Base-by-base conservation (phyloP, 1,140 invertebrate genomes). In the Orius laevigatus region DNA sequence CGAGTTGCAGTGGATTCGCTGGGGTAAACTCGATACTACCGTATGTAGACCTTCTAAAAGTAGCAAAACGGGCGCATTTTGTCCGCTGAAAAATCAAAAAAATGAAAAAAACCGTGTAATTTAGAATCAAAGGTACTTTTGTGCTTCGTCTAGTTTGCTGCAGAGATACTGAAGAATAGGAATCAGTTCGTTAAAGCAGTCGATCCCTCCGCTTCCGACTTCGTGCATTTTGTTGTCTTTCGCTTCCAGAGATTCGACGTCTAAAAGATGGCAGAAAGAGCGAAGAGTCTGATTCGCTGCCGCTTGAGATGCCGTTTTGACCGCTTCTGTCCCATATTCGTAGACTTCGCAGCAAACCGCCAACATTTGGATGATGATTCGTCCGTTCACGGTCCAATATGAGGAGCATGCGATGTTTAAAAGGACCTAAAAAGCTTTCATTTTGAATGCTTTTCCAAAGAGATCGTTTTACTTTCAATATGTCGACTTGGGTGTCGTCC, bases 141-240 rank as follows among this genome's bases (percentile, higher is more conserved):
- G 80, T 12, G 78, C 78, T 63, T 86, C 82, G 48, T 84, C 78
- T 8, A 93, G 63, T 57, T 84, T 79, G 55, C 85, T 82, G 62
- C 84, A 87, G 39, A 91, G 76, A 59, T 86, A 92, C 54, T 89
- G 84, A 61, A 92, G 78, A 44, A 93, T 83, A 0, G 84, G 84
- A 51, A 92, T 79, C 1, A 85, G 79, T 69, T 93, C 87, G 60
- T 87, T 87, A 63, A 85, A 87, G 55, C 83, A 85, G n/a, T 81
- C 79, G 1, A 84, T 80, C 2, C 81, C 81, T 40, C 52, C 75
- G 74, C 52, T 33, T 70, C 72, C 10, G 72, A 70, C 58, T 67
- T 73, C 58, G 70, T 73, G 52, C 70, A 72, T 54, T 40, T 56
- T 53, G 12, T 66, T 57, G 76, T 76, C 50, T 75, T 75, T 33